Percentiles rank a stretch among this genome's conserved stretches.
Evolutionary conservation across 2,113 vertebrate genomes (phyloP).

Genomic region (Vidua chalybeata): DNA sequence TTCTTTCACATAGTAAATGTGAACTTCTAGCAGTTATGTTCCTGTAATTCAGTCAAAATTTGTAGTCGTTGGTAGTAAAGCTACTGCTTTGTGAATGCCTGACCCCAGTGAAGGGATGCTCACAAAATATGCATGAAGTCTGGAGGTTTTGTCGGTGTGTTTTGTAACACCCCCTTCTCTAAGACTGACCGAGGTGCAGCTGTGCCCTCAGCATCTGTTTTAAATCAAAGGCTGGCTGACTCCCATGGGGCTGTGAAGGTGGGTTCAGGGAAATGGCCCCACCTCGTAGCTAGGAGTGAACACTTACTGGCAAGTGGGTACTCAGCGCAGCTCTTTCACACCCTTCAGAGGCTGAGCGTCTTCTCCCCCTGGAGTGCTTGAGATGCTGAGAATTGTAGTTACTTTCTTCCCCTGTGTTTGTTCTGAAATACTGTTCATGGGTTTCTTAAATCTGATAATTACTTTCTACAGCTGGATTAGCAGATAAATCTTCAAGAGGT

Average conservation of each 20-base stretch:
- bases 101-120: neutral
- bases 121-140: neutral
- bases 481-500: neutral
- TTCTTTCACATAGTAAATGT: neutral
- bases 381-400: neutral
- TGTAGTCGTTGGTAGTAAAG: neutral
- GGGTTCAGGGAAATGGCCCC: neutral
- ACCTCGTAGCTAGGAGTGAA: neutral
- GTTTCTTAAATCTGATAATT: neutral
- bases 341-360: neutral
- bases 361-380: neutral
- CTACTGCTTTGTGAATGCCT: neutral
- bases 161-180: neutral
- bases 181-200: neutral
- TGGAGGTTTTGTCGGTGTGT: neutral
- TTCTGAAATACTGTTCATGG: neutral
- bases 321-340: neutral
- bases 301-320: neutral
- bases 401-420: neutral
- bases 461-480: neutral
- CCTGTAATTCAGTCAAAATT: neutral
- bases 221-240: neutral
- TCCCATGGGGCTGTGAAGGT: neutral
- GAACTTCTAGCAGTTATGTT: accelerated
- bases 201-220: neutral